Base-by-base conservation (phyloP, 2,888 invertebrate genomes). In the Ametastegia equiseti region DNA sequence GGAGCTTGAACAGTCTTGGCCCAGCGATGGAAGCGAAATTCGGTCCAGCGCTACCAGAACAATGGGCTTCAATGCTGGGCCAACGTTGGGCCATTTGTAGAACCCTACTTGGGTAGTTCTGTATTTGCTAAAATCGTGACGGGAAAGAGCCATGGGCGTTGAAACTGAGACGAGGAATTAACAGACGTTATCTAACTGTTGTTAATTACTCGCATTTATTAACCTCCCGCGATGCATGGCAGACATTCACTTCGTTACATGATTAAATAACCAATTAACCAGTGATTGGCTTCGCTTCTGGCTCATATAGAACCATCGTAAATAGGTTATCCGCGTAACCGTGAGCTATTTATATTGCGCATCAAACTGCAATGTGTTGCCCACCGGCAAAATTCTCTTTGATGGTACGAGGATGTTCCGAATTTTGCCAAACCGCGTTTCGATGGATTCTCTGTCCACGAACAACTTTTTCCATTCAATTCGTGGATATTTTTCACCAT, bases 331-430 rank as follows among this genome's bases (percentile, higher is more conserved):
- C 83, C 80, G 75, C 7, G 84, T 81, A 84, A 80, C 82, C 86
- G 85, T 87, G 87, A 87, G 87, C 88, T 87, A 87, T 88, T 89
- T 89, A 86, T 85, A 84, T 84, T 82, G 75, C 83, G 86, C 86
- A 87, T 89, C 86, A 87, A 88, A 88, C 19, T 88, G 2, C 27
- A 27, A 7, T 71, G 6, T 47, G 30, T n/a, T 47, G 47, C 36
- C n/a, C 67, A 39, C 39, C 19, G 19, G n/a, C 27, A 27, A 47
- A 71, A 71, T 27, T 30, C 39, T 19, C 67, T 67, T 42, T 42
- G 67, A 67, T 42, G 23, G 11, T 67, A 23, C 9, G 23, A 67
- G 7, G 11, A 36, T 42, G 9, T 67, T 7, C 3, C 23, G 6
- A 11, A 36, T 4, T 39, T n/a, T 11, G n/a, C n/a, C 0, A 13